Base-by-base conservation (phyloP, 2,113 vertebrate species). In the Pseudorectes ferrugineus region DNA sequence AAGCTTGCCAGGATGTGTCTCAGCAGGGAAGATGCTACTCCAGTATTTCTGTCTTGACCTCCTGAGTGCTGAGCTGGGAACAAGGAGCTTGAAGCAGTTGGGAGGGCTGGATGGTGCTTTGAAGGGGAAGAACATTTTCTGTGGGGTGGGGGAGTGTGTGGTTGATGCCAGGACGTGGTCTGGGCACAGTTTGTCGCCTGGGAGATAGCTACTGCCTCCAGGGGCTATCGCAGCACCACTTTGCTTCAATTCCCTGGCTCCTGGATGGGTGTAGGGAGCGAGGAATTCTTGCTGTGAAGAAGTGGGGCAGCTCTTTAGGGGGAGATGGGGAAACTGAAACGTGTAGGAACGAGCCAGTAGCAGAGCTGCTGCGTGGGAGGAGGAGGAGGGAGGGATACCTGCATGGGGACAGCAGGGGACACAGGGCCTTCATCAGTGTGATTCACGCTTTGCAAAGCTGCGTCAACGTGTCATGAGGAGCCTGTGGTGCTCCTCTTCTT, bases 31-130 rank as follows among this genome's bases (percentile, higher is more conserved):
- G 87, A 87, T 42, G 52, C 80, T 92, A 16, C 70, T 84, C 81
- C 55, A 51, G 1, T 61, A 42, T 91, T 94, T 92, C 75, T 89
- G 54, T 58, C 81, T 68, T 96, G 93, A 93, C 87, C 66, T 87
- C 29, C 40, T 0, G 6, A 89, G 61, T 3, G 5, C 58, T 57
- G 74, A 92, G 62, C 89, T 93, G 96, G 70, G 94, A 95, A 91
- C 54, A n/a, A 91, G 81, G 70, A 72, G 36, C 38, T 89, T 35
- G 55, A 78, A 92, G 58, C 1, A 2, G 19, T 31, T 67, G 77
- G 62, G 65, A 77, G n/a, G 17, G 51, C 36, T 88, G 57, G 65
- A n/a, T 81, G 57, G 12, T 0, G 2, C 62, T 78, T 74, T 42
- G 57, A 80, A 55, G 25, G 49, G 40, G 25, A 40, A 78, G 43